Percentiles rank a stretch among this genome's conserved stretches.
phyloP scores from a whole-genome alignment of 2,113 vertebrate genomes.

The Oncorhynchus clarkii region DNA sequence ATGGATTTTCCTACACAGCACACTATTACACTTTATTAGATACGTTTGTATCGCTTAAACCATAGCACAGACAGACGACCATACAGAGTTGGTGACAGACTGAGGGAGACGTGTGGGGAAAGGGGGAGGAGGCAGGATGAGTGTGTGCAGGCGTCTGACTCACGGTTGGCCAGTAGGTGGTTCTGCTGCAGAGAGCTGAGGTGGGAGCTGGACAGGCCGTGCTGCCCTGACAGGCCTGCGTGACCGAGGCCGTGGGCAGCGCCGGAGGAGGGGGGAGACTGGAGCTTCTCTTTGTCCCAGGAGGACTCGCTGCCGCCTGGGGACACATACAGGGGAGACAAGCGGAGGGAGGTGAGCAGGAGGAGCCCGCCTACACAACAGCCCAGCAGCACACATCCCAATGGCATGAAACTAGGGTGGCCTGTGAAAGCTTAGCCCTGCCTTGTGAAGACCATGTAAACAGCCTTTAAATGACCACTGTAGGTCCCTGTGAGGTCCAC shows the following conservation, averaged over 20 bases:
- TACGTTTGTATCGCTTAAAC: no score
- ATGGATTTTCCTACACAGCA: no score
- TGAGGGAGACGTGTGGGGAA: constrained; percentile 42
- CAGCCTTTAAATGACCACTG: no score
- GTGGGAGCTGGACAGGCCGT: constrained; percentile 70
- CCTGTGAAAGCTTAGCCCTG: no score
- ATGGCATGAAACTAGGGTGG: neutral
- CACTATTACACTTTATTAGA: no score
- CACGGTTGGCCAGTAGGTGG: constrained; percentile 85
- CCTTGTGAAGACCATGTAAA: no score
- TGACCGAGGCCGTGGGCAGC: constrained; percentile 73
- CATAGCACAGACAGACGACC: neutral
- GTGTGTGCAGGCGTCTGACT: constrained; percentile 42
- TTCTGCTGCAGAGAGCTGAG: constrained; percentile 84
- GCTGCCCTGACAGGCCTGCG: constrained; percentile 68
- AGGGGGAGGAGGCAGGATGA: neutral
- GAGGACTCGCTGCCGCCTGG: constrained; percentile 85
- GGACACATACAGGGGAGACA: constrained; percentile 14
- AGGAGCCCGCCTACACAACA: neutral
- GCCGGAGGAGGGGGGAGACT: constrained; percentile 75
- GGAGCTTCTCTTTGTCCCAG: constrained; percentile 89
- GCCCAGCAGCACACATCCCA: constrained; percentile 1
- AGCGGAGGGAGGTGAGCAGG: constrained; percentile 3
- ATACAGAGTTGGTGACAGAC: constrained; percentile 82
- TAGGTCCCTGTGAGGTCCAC: no score